Evolutionary conservation across 2,113 vertebrate genomes (phyloP).

Genomic region (Pycnonotus jocosus): DNA sequence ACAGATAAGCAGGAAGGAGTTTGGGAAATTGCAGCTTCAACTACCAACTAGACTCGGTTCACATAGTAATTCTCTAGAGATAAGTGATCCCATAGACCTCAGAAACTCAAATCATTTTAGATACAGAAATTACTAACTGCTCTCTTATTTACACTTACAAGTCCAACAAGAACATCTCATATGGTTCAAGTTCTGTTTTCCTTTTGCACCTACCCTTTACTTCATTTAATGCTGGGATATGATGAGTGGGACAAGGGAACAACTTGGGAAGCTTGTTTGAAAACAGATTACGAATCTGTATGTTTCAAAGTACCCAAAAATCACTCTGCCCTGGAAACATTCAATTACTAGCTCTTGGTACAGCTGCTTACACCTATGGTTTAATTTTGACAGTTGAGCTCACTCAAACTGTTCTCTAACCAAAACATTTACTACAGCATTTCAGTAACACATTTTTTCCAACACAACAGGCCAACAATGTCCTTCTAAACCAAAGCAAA

Average conservation of each 20-base stretch:
- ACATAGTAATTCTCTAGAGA: neutral
- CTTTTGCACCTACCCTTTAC: neutral
- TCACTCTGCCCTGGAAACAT: neutral
- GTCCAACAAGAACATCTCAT: neutral
- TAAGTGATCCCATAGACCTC: neutral
- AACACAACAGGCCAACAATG: neutral
- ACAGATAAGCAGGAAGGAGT: neutral
- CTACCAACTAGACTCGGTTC: neutral
- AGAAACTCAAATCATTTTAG: neutral
- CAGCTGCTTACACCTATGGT: neutral
- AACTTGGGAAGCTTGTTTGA: neutral
- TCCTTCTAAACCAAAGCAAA: neutral
- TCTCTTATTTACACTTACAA: neutral
- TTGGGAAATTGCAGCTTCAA: neutral
- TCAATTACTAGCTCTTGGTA: neutral
- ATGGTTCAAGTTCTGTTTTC: neutral
- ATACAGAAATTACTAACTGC: neutral
- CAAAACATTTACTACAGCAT: neutral
- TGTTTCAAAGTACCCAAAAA: neutral
- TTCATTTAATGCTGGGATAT: neutral
- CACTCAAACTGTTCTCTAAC: neutral
- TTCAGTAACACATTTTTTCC: neutral
- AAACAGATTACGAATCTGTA: neutral
- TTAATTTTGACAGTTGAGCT: neutral
- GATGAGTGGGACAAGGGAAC: neutral